Evolutionary conservation across 2,888 invertebrate genomes (phyloP).

Genomic region (Chloromyia formosa): DNA sequence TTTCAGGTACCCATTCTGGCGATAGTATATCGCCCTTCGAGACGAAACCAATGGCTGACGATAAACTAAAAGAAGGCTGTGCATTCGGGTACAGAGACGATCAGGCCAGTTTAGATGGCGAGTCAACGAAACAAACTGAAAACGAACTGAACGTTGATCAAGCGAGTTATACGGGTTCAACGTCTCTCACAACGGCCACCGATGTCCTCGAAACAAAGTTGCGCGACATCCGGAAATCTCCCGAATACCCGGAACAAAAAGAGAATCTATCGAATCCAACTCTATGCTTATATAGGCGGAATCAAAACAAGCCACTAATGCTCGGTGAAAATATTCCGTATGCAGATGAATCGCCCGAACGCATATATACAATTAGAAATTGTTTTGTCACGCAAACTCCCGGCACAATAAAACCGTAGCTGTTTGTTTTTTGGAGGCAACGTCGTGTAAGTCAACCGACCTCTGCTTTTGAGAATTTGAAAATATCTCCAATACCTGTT

Average conservation of each 20-base stretch:
- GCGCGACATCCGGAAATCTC: constrained; percentile 75
- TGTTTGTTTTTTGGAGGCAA: too few relatives aligned
- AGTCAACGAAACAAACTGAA: constrained; percentile 33
- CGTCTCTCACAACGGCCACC: constrained; percentile 84
- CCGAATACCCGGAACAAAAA: constrained; percentile 68
- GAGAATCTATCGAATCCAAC: constrained; percentile 53
- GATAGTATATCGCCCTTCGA: constrained; percentile 63
- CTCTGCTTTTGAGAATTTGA: too few relatives aligned
- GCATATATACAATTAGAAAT: constrained; percentile 51
- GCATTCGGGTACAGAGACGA: constrained; percentile 28
- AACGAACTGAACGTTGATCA: constrained; percentile 62
- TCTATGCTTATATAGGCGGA: constrained; percentile 2
- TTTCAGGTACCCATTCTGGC: constrained; percentile 62
- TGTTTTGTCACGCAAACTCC: too few relatives aligned
- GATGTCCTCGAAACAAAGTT: constrained; percentile 86
- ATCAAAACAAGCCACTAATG: constrained; percentile 58
- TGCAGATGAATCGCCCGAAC: constrained; percentile 74
- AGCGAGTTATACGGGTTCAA: constrained; percentile 67
- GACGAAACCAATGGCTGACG: constrained; percentile 28
- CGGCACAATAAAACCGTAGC: too few relatives aligned
- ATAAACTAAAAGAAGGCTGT: constrained; percentile 35
- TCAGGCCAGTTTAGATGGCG: constrained; percentile 36
- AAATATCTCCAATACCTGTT: too few relatives aligned
- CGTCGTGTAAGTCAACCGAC: too few relatives aligned
- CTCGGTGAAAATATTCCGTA: constrained; percentile 73